These are phyloP conservation scores for Carcina quercana DNA, from an alignment of 2,888 invertebrate species.

Conservation along the genomic window DNA sequence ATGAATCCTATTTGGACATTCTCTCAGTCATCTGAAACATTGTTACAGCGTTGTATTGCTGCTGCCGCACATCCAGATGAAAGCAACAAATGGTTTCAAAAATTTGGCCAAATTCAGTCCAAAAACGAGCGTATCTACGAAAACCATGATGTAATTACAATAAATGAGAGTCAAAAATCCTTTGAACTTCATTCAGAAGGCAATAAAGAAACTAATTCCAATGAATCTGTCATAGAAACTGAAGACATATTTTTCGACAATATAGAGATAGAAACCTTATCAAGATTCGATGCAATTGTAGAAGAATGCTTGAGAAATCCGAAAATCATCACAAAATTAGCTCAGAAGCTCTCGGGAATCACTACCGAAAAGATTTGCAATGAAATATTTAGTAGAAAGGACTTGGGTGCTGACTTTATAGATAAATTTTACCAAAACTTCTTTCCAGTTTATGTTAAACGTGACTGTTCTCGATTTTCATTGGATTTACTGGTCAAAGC, in stretches of 20 bases:
- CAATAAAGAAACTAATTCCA: slow-evolving; percentile 7
- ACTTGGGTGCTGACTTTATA: slow-evolving; percentile 23
- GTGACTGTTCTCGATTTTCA: slow-evolving; percentile 27
- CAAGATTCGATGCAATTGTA: slow-evolving; percentile 24
- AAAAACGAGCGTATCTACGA: slow-evolving; percentile 6
- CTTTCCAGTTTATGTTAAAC: slow-evolving; percentile 31
- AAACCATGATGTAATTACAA: slow-evolving; percentile 4
- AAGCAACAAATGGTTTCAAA: slow-evolving; percentile 33
- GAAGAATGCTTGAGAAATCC: slow-evolving; percentile 28
- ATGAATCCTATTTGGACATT: slow-evolving; percentile 40
- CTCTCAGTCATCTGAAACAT: slow-evolving; percentile 25
- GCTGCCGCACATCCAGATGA: slow-evolving; percentile 22
- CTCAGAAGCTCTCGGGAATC: slow-evolving; percentile 25
- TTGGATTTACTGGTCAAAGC: slow-evolving; percentile 38
- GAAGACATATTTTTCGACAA: slow-evolving; percentile 27
- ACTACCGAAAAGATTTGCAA: slow-evolving; percentile 32
- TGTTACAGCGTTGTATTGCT: slow-evolving; percentile 26
- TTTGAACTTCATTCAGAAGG: slow-evolving; percentile 4
- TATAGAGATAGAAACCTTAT: slow-evolving; percentile 26
- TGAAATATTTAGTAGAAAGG: slow-evolving; percentile 24
- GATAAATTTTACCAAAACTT: slow-evolving; percentile 26
- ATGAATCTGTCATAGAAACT: slow-evolving; percentile 8
- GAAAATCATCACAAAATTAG: slow-evolving; percentile 24
- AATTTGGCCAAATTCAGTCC: slow-evolving; percentile 23
- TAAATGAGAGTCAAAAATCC: slow-evolving; percentile 1